phyloP scores from a whole-genome alignment of 2,888 invertebrate species.

The Gymnocheta viridis region DNA sequence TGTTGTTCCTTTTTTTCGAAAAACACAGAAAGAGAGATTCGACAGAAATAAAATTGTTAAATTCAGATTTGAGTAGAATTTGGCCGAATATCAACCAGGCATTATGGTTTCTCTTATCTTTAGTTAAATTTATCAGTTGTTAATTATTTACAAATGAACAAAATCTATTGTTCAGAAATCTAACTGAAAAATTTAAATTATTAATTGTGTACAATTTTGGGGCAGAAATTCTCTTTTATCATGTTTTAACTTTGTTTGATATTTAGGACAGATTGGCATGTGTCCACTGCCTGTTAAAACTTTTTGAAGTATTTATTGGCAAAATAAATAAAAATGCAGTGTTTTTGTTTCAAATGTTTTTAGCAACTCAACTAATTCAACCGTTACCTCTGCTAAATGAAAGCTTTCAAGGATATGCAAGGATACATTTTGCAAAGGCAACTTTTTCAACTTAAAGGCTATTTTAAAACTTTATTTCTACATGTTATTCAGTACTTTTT shows the following conservation, averaged over 20 bases:
- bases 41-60: slow-evolving; percentile 7
- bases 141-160: slow-evolving; percentile 41
- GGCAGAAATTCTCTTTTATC: slow-evolving; percentile 1
- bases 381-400: too few species aligned
- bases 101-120: slow-evolving; percentile 5
- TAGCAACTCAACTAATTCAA: too few species aligned
- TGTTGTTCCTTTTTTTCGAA: not conserved
- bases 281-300: not conserved
- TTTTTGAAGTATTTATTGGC: not conserved
- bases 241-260: slow-evolving; percentile 8
- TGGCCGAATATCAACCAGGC: slow-evolving; percentile 11
- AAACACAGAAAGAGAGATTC: not conserved
- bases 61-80: slow-evolving; percentile 25
- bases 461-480: too few species aligned
- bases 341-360: too few species aligned
- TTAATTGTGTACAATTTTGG: not conserved
- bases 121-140: slow-evolving; percentile 12
- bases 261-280: slow-evolving; percentile 16
- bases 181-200: not conserved
- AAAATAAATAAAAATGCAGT: too few species aligned
- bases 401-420: too few species aligned
- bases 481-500: too few species aligned
- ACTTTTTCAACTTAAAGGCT: too few species aligned
- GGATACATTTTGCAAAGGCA: too few species aligned
- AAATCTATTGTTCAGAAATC: slow-evolving; percentile 14